phyloP scores from a whole-genome alignment of 2,888 invertebrate species.

The Acronicta alni region DNA sequence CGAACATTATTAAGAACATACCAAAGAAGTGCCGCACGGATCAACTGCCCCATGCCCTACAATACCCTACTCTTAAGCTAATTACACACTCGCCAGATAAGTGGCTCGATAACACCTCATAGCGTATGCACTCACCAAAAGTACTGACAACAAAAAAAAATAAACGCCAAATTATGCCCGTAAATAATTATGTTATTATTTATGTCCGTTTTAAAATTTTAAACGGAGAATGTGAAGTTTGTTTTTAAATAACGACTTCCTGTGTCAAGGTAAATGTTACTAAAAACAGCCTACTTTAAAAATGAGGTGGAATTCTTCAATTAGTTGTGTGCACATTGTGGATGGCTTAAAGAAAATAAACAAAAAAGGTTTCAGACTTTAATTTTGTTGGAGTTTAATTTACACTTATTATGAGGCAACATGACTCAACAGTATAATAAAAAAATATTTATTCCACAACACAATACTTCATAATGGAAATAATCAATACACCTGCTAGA shows the following conservation, averaged over 20 bases:
- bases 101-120: slow-evolving; percentile 67
- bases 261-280: slow-evolving; percentile 44
- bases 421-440: slow-evolving; percentile 19
- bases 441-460: slow-evolving; percentile 4
- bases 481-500: slow-evolving; percentile 41
- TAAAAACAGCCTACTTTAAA: slow-evolving; percentile 49
- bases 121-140: slow-evolving; percentile 49
- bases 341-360: slow-evolving; percentile 23
- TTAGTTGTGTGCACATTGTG: slow-evolving; percentile 40
- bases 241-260: slow-evolving; percentile 53
- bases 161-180: slow-evolving; percentile 43
- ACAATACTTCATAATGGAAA: slow-evolving; percentile 41
- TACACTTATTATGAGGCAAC: slow-evolving; percentile 7
- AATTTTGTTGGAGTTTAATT: slow-evolving; percentile 8
- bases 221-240: slow-evolving; percentile 39
- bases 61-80: slow-evolving; percentile 68
- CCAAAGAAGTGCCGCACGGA: slow-evolving; percentile 40
- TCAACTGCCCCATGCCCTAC: slow-evolving; percentile 34
- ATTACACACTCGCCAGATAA: slow-evolving; percentile 71
- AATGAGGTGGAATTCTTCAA: slow-evolving; percentile 41
- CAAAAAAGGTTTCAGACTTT: slow-evolving; percentile 10
- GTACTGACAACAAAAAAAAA: slow-evolving; percentile 48
- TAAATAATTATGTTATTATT: slow-evolving; percentile 56
- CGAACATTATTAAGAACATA: slow-evolving; percentile 45
- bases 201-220: slow-evolving; percentile 45